phyloP scores from a whole-genome alignment of 2,113 vertebrate genomes.

The Nannospalax galili region DNA sequence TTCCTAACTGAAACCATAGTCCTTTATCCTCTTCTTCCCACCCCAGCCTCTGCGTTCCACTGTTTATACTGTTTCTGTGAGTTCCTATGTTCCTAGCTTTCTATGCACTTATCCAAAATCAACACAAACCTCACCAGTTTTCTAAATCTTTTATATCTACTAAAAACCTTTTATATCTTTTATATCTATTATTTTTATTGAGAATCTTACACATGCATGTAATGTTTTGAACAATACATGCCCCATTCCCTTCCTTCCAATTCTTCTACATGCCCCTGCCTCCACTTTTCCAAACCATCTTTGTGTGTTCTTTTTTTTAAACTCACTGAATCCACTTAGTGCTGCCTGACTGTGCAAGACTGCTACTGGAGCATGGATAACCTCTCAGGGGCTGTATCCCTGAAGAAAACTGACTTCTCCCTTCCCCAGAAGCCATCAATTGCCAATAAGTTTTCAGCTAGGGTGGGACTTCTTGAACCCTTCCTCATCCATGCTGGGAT shows the following conservation, averaged over 20 bases:
- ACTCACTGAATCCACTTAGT: neutral
- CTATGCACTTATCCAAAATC: neutral
- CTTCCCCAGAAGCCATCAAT: too few species aligned
- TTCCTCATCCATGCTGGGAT: neutral
- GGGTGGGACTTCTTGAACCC: neutral
- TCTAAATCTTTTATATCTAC: too few species aligned
- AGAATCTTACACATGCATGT: too few species aligned
- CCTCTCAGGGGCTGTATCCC: neutral
- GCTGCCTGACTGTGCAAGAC: neutral
- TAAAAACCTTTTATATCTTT: neutral
- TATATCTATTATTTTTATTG: neutral
- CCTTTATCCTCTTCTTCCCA: neutral
- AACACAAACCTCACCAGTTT: neutral
- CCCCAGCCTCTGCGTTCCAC: neutral
- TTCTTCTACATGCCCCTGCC: neutral
- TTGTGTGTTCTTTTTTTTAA: neutral
- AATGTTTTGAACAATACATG: neutral
- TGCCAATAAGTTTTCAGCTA: too few species aligned
- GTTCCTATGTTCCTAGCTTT: neutral
- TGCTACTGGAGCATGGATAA: neutral
- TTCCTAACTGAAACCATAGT: neutral
- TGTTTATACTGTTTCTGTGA: neutral
- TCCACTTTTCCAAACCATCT: neutral
- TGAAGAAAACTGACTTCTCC: neutral
- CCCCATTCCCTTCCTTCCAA: neutral